A percentile compares a stretch with the other conserved stretches of the same genome.
Conservation (phyloP, 2,888 invertebrate species). For the Stenolophus ochropezus region DNA sequence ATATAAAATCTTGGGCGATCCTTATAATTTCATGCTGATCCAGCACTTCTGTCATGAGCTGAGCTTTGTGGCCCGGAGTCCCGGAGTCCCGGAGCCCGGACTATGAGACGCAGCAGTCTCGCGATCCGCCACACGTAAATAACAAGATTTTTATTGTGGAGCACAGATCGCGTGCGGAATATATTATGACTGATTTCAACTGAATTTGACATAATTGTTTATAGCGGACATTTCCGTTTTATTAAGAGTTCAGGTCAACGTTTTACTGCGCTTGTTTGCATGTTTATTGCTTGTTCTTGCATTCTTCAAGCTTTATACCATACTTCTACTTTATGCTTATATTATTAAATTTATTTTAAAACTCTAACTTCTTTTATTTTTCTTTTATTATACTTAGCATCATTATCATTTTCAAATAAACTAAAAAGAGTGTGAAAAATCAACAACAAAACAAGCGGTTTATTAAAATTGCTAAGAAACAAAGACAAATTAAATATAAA, state of each 20-base stretch:
- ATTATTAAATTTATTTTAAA: not conserved
- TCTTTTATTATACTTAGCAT: too few species aligned
- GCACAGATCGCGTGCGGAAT: conserved; percentile 29
- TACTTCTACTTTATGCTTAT: not conserved
- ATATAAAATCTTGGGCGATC: conserved; percentile 52
- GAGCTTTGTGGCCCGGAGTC: too few species aligned
- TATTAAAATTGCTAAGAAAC: too few species aligned
- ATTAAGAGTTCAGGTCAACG: conserved; percentile 1
- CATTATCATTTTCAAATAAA: too few species aligned
- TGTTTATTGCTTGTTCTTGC: not conserved
- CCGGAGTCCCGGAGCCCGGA: too few species aligned
- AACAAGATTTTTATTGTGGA: conserved; percentile 50
- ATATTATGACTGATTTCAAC: conserved; percentile 46
- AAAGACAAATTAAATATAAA: too few species aligned
- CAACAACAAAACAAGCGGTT: too few species aligned
- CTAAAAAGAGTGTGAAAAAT: too few species aligned
- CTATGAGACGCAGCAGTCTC: not conserved
- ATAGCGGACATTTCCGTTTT: conserved; percentile 20
- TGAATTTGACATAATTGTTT: conserved; percentile 23
- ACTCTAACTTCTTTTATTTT: too few species aligned
- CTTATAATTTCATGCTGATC: conserved; percentile 54
- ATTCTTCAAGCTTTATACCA: not conserved
- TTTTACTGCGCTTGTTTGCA: conserved; percentile 15
- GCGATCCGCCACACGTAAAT: conserved; percentile 23
- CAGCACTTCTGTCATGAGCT: conserved; percentile 15